Base-by-base conservation (phyloP, 2,113 vertebrate species). In the Cryptomyrus ogoouensis region DNA sequence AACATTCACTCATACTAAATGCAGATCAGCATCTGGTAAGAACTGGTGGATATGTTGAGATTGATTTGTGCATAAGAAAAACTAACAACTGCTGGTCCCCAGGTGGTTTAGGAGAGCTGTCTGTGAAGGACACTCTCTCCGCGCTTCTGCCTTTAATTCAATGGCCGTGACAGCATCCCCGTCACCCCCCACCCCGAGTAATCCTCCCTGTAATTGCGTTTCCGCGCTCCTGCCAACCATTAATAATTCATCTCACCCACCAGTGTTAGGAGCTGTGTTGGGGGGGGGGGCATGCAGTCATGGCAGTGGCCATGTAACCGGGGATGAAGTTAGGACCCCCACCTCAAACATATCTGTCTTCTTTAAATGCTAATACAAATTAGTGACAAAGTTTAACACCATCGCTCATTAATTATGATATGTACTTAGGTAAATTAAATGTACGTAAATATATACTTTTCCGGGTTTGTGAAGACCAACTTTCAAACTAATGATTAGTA, bases 201-300 rank as follows among this genome's bases (percentile, higher is more conserved):
- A 96, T 95, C 94, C 95, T 92, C 52, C 94, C 93, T 92, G 94
- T 96, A 96, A 96, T 96, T 95, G 95, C 95, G 95, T 96, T 89
- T 96, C 94, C 92, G 35, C 93, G 94, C 96, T 53, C 95, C 94
- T 95, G 94, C 92, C 93, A 94, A 94, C 94, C 94, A 96, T 96
- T 95, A 95, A 95, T 95, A 95, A 96, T 96, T 93, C 94, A 96
- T 95, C 91, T 94, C 93, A 94, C 95, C 93, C 93, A 94, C 90
- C 91, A 92, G 42, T 56, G 35, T 42, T 83, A 74, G 70, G 62
- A 4, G 44, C 47, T 10, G 17, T 31, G 62, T 35, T 35, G 19
- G 2, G 9, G 58, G 9, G 53, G 88, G 90, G 66, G 15, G 53
- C 19, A 66, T 42, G 19, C 88, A 89, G 77, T 88, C 44, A 70